A percentile compares a stretch with the other conserved stretches of the same genome.
Conservation (phyloP, 2,888 invertebrate species). For the Pyrochroa serraticornis region DNA sequence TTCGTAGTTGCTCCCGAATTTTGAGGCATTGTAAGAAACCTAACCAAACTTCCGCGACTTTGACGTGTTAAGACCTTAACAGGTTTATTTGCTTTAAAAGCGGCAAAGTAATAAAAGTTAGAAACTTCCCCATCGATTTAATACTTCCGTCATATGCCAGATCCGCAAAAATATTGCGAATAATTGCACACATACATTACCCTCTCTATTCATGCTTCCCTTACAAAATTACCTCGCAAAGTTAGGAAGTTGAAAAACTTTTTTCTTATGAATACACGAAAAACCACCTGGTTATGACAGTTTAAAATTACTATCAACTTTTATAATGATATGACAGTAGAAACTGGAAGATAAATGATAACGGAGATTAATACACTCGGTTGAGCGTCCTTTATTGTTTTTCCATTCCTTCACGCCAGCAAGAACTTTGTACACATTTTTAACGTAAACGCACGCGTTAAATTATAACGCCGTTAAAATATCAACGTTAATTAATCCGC, state of each 20-base stretch:
- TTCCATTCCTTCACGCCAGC: conserved; percentile 14
- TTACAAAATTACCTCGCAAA: conserved; percentile 36
- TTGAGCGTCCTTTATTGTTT: conserved; percentile 29
- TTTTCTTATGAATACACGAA: conserved; percentile 41
- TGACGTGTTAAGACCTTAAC: neutral
- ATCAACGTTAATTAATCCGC: conserved; percentile 5
- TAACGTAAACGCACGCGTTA: too few species aligned
- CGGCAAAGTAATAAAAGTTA: conserved; percentile 7
- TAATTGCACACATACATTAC: conserved; percentile 39
- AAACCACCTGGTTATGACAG: conserved; percentile 40
- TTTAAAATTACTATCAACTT: conserved; percentile 39
- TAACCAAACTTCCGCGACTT: too few species aligned
- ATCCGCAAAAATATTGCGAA: conserved; percentile 33
- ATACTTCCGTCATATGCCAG: conserved; percentile 21
- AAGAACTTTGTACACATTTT: too few species aligned
- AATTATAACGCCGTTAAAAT: neutral
- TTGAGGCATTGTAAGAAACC: too few species aligned
- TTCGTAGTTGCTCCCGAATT: too few species aligned
- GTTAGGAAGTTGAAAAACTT: conserved; percentile 33
- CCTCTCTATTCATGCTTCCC: conserved; percentile 28
- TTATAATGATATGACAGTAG: conserved; percentile 32
- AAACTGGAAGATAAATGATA: conserved; percentile 33
- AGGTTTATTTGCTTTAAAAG: conserved; percentile 1
- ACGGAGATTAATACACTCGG: conserved; percentile 31
- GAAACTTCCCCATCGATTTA: conserved; percentile 25